These are phyloP conservation scores for Nixonia krombeini DNA, from an alignment of 1,140 invertebrate species.

Conservation along the genomic window DNA sequence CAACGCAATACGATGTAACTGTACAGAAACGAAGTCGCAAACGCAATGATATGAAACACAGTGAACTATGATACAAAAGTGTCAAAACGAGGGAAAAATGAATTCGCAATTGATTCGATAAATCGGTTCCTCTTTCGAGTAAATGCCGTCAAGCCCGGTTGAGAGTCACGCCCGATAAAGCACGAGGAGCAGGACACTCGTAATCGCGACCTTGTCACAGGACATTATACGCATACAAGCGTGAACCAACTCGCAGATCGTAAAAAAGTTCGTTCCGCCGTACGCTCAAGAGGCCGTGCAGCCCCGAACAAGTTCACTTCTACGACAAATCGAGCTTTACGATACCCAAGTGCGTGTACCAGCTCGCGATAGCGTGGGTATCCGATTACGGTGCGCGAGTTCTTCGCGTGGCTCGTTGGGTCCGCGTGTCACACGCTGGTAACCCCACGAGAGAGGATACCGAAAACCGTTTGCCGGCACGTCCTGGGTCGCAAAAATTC, in stretches of 20 bases:
- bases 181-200: not conserved
- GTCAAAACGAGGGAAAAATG: too few relatives aligned
- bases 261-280: not conserved
- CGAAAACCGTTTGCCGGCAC: too few relatives aligned
- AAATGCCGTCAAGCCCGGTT: not conserved
- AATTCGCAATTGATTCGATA: too few relatives aligned
- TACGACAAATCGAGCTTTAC: not conserved
- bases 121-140: too few relatives aligned
- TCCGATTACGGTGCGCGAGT: slow-evolving; percentile 1
- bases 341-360: not conserved
- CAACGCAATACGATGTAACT: too few relatives aligned
- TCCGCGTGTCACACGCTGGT: not conserved
- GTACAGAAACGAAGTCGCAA: too few relatives aligned
- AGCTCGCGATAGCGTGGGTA: not conserved
- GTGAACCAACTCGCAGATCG: not conserved
- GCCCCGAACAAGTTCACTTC: slow-evolving; percentile 7
- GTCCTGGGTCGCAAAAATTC: too few relatives aligned
- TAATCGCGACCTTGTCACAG: not conserved
- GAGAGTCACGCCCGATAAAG: not conserved
- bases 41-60: too few relatives aligned
- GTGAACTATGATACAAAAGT: too few relatives aligned
- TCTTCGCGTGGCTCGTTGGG: not conserved
- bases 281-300: slow-evolving; percentile 1
- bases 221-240: slow-evolving; percentile 1
- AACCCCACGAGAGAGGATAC: not conserved